Percentiles rank a stretch among this genome's conserved stretches.
These are phyloP conservation scores for Melanophora roralis DNA, from an alignment of 2,888 invertebrate genomes.

Conservation along the genomic window DNA sequence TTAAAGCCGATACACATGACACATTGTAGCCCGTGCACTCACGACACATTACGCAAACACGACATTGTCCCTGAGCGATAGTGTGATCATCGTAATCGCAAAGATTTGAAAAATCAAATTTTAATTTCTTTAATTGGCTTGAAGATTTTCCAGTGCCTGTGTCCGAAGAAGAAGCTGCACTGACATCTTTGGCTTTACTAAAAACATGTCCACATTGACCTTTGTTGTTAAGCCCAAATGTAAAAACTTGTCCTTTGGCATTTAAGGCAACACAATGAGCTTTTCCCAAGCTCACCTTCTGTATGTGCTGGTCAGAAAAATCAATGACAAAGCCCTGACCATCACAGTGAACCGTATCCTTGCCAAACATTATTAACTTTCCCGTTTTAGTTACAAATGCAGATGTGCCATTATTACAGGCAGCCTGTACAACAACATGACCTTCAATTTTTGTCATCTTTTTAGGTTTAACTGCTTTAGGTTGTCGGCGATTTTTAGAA, in stretches of 20 bases:
- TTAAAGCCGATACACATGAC: slow-evolving; percentile 82
- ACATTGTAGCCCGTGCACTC: slow-evolving; percentile 96
- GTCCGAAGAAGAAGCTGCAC: slow-evolving; percentile 49
- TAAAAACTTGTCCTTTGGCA: slow-evolving; percentile 92
- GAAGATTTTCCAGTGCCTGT: slow-evolving; percentile 62
- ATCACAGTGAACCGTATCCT: slow-evolving; percentile 92
- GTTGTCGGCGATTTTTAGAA: slow-evolving; percentile 86
- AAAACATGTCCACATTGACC: slow-evolving; percentile 97
- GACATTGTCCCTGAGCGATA: slow-evolving; percentile 77
- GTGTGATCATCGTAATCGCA: slow-evolving; percentile 80
- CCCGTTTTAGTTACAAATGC: slow-evolving; percentile 95
- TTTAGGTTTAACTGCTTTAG: slow-evolving; percentile 94
- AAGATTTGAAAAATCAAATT: slow-evolving; percentile 74
- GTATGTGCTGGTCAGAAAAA: slow-evolving; percentile 84
- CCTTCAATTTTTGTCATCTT: slow-evolving; percentile 94
- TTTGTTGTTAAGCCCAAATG: slow-evolving; percentile 98
- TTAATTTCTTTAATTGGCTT: slow-evolving; percentile 63
- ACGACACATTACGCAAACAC: slow-evolving; percentile 88
- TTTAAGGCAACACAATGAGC: slow-evolving; percentile 96
- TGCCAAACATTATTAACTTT: slow-evolving; percentile 94
- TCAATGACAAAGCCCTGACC: slow-evolving; percentile 85
- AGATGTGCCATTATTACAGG: slow-evolving; percentile 96
- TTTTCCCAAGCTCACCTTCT: slow-evolving; percentile 92
- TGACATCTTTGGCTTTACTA: slow-evolving; percentile 77
- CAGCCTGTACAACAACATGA: slow-evolving; percentile 87